Base-by-base conservation (phyloP, 2,888 invertebrate genomes). In the Lacanobia oleracea region DNA sequence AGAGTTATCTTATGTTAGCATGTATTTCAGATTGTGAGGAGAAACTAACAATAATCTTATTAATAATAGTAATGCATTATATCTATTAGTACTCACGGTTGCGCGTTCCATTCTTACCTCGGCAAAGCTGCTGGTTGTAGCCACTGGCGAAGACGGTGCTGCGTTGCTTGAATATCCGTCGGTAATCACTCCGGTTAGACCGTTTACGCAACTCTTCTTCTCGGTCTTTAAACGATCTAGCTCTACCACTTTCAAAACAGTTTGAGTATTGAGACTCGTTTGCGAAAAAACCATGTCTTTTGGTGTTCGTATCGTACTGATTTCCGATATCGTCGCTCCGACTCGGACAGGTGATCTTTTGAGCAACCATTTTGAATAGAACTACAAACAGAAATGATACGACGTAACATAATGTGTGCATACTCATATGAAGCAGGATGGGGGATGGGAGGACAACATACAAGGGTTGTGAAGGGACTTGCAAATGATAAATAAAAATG, bases 341-440 rank as follows among this genome's bases (percentile, higher is more conserved):
- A 94, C 94, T 93, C 94, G 95, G 94, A 94, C 94, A 93, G 95
- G 92, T 94, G 95, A 94, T 93, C 92, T 94, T 96, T 95, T 94
- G 94, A 94, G 95, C 93, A 94, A 96, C 96, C 96, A 96, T 96
- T 96, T 96, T 96, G 96, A 91, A 95, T 95, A 95, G 95, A 95
- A 96, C 96, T 96, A 96, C 95, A 95, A 96, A 96, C 93, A 96
- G 91, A 96, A 96, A 96, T 94, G 95, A 95, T 92, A 95, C 93
- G 96, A 95, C 95, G 95, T 96, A 95, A 96, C 96, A 94, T 92
- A 95, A 94, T 94, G 95, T 94, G 94, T 94, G 94, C 93, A 94
- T 93, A 93, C 92, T 92, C 87, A 86, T 94, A 94, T 93, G 85
- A 94, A 94, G 95, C 95, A 85, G 85, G 89, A 88, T 77, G 76